Evolutionary conservation across 2,888 invertebrate genomes (phyloP).

Genomic region (Drosophila parthenogenetica): DNA sequence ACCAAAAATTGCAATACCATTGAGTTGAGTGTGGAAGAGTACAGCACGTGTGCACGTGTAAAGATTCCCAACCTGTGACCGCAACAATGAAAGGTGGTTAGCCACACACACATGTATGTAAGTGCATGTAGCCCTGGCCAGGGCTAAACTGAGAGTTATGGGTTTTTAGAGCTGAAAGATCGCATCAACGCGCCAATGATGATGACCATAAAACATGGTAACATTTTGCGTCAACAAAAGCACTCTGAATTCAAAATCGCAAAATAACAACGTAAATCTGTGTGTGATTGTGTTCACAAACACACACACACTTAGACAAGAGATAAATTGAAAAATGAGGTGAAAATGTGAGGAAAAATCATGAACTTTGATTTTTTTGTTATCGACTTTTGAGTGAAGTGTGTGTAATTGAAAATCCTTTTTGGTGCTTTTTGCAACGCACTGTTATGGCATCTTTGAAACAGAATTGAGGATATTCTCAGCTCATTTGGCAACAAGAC

Average conservation of each 20-base stretch:
- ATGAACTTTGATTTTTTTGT: constrained; percentile 12
- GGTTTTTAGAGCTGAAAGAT: constrained; percentile 1
- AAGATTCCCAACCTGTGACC: constrained; percentile 48
- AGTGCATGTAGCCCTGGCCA: neutral
- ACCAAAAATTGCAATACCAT: constrained; percentile 25
- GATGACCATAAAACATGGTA: constrained; percentile 51
- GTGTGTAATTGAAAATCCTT: constrained; percentile 55
- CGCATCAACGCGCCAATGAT: constrained; percentile 22
- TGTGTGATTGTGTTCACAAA: constrained; percentile 17
- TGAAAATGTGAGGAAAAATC: constrained; percentile 9
- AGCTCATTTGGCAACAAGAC: constrained; percentile 5
- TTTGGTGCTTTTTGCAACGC: neutral
- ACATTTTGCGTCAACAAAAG: constrained; percentile 33
- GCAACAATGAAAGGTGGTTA: constrained; percentile 69
- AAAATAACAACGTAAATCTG: constrained; percentile 50
- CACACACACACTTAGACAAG: constrained; percentile 21
- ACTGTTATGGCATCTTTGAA: neutral
- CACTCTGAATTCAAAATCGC: constrained; percentile 26
- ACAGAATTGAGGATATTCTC: neutral
- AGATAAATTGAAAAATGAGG: constrained; percentile 65
- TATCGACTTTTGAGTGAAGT: constrained; percentile 31
- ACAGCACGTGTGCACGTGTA: constrained; percentile 7
- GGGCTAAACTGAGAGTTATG: neutral
- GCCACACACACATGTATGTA: constrained; percentile 52
- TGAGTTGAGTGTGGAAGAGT: constrained; percentile 8